Evolutionary conservation across 2,888 invertebrate genomes (phyloP).

Genomic region (Pemphredon lugubris): DNA sequence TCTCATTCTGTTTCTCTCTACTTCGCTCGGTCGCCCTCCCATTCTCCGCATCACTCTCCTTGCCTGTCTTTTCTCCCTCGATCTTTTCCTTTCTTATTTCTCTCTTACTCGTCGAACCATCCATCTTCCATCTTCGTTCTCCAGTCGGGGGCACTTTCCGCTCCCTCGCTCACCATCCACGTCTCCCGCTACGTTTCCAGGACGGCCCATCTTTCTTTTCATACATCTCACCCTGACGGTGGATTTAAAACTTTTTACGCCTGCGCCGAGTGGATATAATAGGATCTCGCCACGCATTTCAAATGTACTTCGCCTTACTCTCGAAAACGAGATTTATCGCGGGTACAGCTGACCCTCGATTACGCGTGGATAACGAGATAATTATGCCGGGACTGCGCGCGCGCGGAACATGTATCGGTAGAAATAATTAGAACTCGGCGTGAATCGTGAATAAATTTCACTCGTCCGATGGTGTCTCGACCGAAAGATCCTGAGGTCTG

Average conservation of each 20-base stretch:
- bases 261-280: slow-evolving; percentile 59
- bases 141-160: slow-evolving; percentile 14
- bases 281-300: slow-evolving; percentile 46
- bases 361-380: slow-evolving; percentile 10
- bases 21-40: too few relatives aligned
- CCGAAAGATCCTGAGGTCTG: too few relatives aligned
- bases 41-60: slow-evolving; percentile 32
- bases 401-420: not conserved
- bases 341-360: slow-evolving; percentile 9
- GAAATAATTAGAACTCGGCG: not conserved
- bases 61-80: slow-evolving; percentile 46
- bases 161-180: slow-evolving; percentile 9
- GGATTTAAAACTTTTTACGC: slow-evolving; percentile 63
- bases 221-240: slow-evolving; percentile 18
- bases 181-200: slow-evolving; percentile 14
- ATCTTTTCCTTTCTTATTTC: slow-evolving; percentile 37
- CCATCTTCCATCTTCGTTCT: slow-evolving; percentile 60
- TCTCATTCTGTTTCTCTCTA: slow-evolving; percentile 24
- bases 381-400: slow-evolving; percentile 20
- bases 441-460: not conserved
- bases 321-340: not conserved
- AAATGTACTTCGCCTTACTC: slow-evolving; percentile 1
- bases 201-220: slow-evolving; percentile 40
- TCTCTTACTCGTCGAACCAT: slow-evolving; percentile 42
- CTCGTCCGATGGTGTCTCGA: not conserved